Evolutionary conservation across 2,797 vertebrate genomes (phyloP).

Genomic region (Danio kyathit): DNA sequence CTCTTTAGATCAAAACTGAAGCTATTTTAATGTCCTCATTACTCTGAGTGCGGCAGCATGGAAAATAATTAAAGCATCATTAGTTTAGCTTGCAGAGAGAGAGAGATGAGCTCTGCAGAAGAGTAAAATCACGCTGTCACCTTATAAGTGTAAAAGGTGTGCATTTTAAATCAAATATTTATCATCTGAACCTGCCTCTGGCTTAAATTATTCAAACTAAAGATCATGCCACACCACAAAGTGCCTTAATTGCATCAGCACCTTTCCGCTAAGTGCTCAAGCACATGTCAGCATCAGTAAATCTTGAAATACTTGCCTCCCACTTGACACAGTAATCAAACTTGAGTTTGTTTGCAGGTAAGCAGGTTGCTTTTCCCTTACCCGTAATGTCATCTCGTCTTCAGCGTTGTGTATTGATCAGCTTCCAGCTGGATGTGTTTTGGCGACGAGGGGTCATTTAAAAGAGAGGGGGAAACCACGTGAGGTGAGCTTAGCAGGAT

Average conservation of each 20-base stretch:
- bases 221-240: background rate
- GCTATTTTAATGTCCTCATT: slow-evolving; percentile 34
- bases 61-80: slow-evolving; percentile 50
- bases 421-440: slow-evolving; percentile 51
- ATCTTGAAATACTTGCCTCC: slow-evolving; percentile 46
- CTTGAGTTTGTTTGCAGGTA: slow-evolving; percentile 44
- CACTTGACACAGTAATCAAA: slow-evolving; percentile 49
- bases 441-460: slow-evolving; percentile 59
- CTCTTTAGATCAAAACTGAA: background rate
- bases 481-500: slow-evolving; percentile 61
- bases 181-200: slow-evolving; percentile 30
- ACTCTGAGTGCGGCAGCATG: slow-evolving; percentile 38
- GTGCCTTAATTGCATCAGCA: background rate
- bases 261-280: background rate
- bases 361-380: slow-evolving; percentile 53
- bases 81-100: slow-evolving; percentile 16
- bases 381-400: slow-evolving; percentile 66
- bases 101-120: slow-evolving; percentile 6
- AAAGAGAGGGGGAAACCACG: slow-evolving; percentile 57
- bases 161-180: slow-evolving; percentile 33
- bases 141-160: background rate
- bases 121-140: background rate
- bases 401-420: slow-evolving; percentile 43
- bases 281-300: slow-evolving; percentile 36
- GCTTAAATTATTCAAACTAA: slow-evolving; percentile 8